These are phyloP conservation scores for Dipodomys stephensi DNA, from an alignment of 2,113 vertebrate genomes.

Conservation along the genomic window DNA sequence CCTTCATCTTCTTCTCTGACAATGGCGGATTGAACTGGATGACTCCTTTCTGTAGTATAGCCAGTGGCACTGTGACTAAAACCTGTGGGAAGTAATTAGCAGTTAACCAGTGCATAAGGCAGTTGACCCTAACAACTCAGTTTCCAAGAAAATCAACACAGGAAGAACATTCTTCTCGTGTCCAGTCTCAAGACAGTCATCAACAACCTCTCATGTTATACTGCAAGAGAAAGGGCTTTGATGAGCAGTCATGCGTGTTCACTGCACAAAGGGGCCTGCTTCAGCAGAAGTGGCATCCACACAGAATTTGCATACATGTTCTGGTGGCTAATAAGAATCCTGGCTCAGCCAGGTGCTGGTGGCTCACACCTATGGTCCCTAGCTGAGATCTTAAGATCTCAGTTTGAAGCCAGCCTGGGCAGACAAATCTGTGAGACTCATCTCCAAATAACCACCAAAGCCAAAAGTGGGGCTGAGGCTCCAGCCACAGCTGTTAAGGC, in stretches of 20 bases:
- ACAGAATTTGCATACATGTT: not conserved
- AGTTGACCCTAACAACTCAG: not conserved
- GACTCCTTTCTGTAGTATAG: conserved; percentile 95
- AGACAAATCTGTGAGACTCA: too few species aligned
- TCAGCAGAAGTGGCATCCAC: not conserved
- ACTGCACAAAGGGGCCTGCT: not conserved
- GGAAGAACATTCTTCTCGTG: not conserved
- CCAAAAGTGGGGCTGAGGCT: too few species aligned
- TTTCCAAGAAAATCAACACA: not conserved
- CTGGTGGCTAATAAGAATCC: not conserved
- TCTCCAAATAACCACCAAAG: too few species aligned
- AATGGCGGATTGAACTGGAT: conserved; percentile 94
- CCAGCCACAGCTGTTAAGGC: too few species aligned
- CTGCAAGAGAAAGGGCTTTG: not conserved
- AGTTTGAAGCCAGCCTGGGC: too few species aligned
- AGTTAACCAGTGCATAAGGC: not conserved
- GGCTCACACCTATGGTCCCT: too few species aligned
- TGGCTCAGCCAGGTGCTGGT: not conserved
- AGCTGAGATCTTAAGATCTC: too few species aligned
- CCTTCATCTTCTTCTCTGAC: conserved; percentile 96
- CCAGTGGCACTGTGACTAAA: conserved; percentile 93
- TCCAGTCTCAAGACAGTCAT: not conserved
- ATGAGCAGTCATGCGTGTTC: not conserved
- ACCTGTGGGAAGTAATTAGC: conserved; percentile 87
- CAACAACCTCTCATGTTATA: not conserved